A percentile compares a stretch with the other conserved stretches of the same genome.
phyloP scores from a whole-genome alignment of 2,888 invertebrate genomes.

The Girardia tigrina region DNA sequence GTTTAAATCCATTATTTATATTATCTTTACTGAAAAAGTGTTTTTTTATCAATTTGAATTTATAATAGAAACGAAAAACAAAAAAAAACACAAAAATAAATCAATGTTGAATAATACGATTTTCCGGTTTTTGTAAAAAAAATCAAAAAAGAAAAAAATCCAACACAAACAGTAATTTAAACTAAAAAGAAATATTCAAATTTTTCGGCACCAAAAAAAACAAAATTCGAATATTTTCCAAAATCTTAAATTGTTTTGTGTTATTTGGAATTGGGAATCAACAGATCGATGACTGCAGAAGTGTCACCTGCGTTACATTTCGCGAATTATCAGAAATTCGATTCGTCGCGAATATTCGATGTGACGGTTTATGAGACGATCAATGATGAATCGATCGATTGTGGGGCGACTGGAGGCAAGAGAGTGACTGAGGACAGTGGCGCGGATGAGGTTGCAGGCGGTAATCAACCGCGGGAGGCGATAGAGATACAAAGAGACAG shows the following conservation, averaged over 20 bases:
- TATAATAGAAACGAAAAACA: too few species aligned
- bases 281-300: not conserved
- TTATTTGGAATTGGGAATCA: not conserved
- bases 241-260: not conserved
- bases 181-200: too few species aligned
- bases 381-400: not conserved
- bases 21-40: conserved; percentile 2
- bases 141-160: too few species aligned
- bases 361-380: not conserved
- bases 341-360: not conserved
- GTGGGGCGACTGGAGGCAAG: not conserved
- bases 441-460: not conserved
- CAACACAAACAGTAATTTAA: too few species aligned
- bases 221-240: not conserved
- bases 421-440: too few species aligned
- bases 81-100: too few species aligned
- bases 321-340: not conserved
- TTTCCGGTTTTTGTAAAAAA: not conserved
- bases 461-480: not conserved
- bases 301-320: not conserved
- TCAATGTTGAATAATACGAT: too few species aligned
- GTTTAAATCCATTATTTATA: conserved; percentile 4
- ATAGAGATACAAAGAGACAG: not conserved
- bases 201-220: not conserved
- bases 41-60: conserved; percentile 6